Evolutionary conservation across 2,113 vertebrate species (phyloP).

Genomic region (Puffinus mauretanicus): DNA sequence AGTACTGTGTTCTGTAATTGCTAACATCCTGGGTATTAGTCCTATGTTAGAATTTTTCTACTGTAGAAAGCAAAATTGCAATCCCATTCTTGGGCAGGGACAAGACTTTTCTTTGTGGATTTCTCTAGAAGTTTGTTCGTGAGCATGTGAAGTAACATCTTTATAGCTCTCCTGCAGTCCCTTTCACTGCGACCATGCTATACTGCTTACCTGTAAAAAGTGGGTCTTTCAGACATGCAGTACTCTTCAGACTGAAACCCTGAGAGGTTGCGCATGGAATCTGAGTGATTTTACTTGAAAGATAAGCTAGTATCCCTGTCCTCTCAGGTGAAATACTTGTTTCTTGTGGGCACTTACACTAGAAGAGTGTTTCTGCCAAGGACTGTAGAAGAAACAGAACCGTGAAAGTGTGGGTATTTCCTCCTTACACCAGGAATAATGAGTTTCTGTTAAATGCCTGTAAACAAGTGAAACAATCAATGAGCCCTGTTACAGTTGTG

Average conservation of each 20-base stretch:
- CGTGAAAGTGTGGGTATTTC: background rate
- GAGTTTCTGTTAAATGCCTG: background rate
- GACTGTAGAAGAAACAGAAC: background rate
- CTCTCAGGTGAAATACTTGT: background rate
- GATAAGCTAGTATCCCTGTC: background rate
- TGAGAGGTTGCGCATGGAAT: fast-evolving
- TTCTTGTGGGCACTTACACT: background rate
- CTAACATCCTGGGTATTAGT: background rate
- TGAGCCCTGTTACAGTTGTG: background rate
- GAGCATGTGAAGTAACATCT: background rate
- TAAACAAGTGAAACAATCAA: background rate
- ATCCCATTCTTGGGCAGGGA: background rate
- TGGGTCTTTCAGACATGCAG: background rate
- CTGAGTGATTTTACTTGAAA: background rate
- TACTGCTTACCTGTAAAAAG: background rate
- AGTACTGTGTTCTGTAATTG: background rate
- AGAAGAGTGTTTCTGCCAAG: background rate
- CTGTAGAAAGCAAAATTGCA: background rate
- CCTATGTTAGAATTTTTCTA: background rate
- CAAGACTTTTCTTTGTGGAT: background rate
- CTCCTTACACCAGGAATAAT: background rate
- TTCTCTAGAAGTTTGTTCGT: background rate
- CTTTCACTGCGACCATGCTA: background rate
- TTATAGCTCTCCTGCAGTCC: background rate
- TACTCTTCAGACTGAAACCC: background rate